phyloP scores from a whole-genome alignment of 2,888 invertebrate genomes.

The Leucoptera coffeella region DNA sequence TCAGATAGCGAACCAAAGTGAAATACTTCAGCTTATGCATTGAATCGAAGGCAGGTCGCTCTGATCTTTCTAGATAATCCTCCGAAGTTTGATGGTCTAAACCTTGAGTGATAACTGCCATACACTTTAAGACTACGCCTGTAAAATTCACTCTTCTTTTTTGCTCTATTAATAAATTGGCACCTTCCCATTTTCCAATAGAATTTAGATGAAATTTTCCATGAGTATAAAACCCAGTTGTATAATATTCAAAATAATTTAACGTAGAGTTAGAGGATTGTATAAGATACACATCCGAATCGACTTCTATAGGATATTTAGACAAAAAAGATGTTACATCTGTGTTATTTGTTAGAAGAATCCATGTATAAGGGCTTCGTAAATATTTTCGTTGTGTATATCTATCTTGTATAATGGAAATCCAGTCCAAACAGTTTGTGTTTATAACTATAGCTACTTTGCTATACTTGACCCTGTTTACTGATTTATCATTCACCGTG shows the following conservation, averaged over 20 bases:
- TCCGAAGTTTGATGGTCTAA: constrained; percentile 14
- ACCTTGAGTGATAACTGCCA: constrained; percentile 43
- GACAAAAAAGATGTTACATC: constrained; percentile 16
- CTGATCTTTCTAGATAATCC: constrained; percentile 31
- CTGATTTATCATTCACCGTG: too few species aligned
- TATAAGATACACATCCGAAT: constrained; percentile 32
- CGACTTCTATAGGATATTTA: constrained; percentile 25
- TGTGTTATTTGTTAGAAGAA: constrained; percentile 18
- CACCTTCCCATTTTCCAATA: constrained; percentile 39
- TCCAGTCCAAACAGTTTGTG: too few species aligned
- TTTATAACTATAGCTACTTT: too few species aligned
- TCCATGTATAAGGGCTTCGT: constrained; percentile 23
- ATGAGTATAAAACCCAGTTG: constrained; percentile 47
- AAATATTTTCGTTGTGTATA: too few species aligned
- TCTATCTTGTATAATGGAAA: too few species aligned
- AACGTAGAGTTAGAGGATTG: constrained; percentile 10
- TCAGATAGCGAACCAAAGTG: constrained; percentile 45
- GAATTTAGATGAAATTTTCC: constrained; percentile 36
- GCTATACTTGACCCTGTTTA: too few species aligned
- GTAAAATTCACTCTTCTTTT: constrained; percentile 42
- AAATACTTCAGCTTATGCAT: constrained; percentile 60
- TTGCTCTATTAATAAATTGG: constrained; percentile 17
- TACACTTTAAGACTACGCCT: constrained; percentile 47
- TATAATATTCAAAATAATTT: constrained; percentile 41
- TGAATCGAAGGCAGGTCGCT: constrained; percentile 50